phyloP scores from a whole-genome alignment of 2,113 vertebrate genomes.

The Scomber colias region DNA sequence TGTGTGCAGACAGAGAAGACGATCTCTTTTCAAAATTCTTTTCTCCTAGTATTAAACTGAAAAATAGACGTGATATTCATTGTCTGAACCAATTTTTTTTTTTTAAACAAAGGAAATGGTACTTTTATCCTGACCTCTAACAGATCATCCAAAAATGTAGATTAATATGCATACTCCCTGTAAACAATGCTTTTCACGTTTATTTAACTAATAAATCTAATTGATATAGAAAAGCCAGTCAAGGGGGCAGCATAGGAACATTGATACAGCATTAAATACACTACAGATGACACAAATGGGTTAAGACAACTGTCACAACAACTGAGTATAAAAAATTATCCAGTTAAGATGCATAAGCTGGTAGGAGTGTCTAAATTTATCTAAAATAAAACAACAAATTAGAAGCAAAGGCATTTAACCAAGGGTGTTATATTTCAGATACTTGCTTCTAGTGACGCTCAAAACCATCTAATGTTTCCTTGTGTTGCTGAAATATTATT shows the following conservation, averaged over 20 bases:
- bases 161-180: neutral
- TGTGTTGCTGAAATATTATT: neutral
- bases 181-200: neutral
- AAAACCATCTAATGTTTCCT: neutral
- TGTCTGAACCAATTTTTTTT: neutral
- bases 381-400: neutral
- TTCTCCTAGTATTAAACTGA: conserved; percentile 23
- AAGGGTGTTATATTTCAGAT: neutral
- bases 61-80: conserved; percentile 13
- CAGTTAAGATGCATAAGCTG: neutral
- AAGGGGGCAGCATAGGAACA: no score
- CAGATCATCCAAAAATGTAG: neutral
- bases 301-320: neutral
- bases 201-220: neutral
- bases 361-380: no score
- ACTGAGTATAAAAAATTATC: neutral
- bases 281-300: neutral
- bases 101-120: conserved; percentile 15
- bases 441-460: neutral
- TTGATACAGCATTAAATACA: neutral
- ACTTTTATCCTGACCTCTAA: conserved; percentile 2
- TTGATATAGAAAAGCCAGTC: neutral
- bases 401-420: no score
- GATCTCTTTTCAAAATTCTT: conserved; percentile 35
- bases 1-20: conserved; percentile 39